Base-by-base conservation (phyloP, 2,113 vertebrate species). In the Thalassoma bifasciatum region DNA sequence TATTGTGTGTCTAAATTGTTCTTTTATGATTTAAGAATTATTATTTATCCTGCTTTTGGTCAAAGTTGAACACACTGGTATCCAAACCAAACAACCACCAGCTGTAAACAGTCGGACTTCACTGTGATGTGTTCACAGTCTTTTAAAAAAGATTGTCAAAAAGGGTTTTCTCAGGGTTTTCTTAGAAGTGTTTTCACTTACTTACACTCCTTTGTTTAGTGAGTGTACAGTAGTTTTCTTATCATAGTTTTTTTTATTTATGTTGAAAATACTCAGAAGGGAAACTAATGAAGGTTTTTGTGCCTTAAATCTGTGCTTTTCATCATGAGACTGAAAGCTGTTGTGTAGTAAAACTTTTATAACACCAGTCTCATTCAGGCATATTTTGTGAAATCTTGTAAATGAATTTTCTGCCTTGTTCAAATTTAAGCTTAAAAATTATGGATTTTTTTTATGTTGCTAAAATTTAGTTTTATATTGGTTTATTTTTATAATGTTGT, bases 81-180 rank as follows among this genome's bases (percentile, higher is more conserved):
- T 23, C 5, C 12, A 13, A n/a, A n/a, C 56, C 3, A 16, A 47
- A 26, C 26, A 30, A 30, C 6, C 30, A 30, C 30, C 30, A 30
- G 19, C 6, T 22, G 16, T 16, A 26, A 1, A 60, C 0, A 70
- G 17, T 13, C 3, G 5, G 16, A 14, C 44, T 19, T 17, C 1
- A 19, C 46, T 49, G 21, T 14, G 12, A 4, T 36, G 0, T 17
- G 3, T 30, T 5, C 34, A 57, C 3, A 30, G 30, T 30, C 10
- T 37, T 51, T 17, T 17, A 2, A 54, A 12, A 22, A 56, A 63
- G 22, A 46, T 23, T 0, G 10, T 16, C n/a, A n/a, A 23, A 1
- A 42, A 36, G 57, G 24, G 40, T n/a, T 5, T 40, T 12, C 64
- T 82, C 80, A 74, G 75, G 69, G 47, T 65, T 68, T 63, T 10